Base-by-base conservation (phyloP, 2,888 invertebrate genomes). In the Synergus umbraculus region DNA sequence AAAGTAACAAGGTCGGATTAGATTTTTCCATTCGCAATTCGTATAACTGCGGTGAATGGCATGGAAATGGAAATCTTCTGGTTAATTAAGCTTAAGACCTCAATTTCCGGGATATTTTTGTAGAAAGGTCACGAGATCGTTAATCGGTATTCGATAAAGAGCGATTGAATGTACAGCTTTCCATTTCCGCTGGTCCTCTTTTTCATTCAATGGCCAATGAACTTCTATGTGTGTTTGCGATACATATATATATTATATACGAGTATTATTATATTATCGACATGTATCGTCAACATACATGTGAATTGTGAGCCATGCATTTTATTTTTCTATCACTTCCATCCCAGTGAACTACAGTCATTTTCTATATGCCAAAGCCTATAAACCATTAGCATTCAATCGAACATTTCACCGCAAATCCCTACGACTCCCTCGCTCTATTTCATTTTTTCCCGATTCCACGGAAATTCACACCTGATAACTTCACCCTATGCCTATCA, bases 391-490 rank as follows among this genome's bases (percentile, higher is more conserved):
- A 73, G 73, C 73, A 73, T 73, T 73, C 73, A 73, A 73, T 73
- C 73, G 73, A 73, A 73, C 73, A 73, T 73, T 73, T 54, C 73
- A 73, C 73, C 73, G 29, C 73, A 73, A 73, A 73, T 73, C 73
- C 73, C 54, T 73, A 73, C 73, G 54, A 54, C 54, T 73, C 37
- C 49, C 73, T 73, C 73, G 73, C 73, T 54, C 73, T 37, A 73
- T 73, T 73, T 73, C 73, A 73, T 73, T 73, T 73, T 73, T 73
- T 37, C 7, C 43, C 29, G 15, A 49, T 49, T 69, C 29, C 29
- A 15, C 54, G 73, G 73, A 73, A 73, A 73, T 73, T 73, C 73
- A 41, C 73, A 49, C 73, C 73, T 73, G 73, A 73, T 73, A 73
- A 54, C 49, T 73, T 73, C n/a, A 29, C 37, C 29, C 54, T 41